Evolutionary conservation across 2,113 vertebrate species (phyloP).

Genomic region (Takifugu flavidus): DNA sequence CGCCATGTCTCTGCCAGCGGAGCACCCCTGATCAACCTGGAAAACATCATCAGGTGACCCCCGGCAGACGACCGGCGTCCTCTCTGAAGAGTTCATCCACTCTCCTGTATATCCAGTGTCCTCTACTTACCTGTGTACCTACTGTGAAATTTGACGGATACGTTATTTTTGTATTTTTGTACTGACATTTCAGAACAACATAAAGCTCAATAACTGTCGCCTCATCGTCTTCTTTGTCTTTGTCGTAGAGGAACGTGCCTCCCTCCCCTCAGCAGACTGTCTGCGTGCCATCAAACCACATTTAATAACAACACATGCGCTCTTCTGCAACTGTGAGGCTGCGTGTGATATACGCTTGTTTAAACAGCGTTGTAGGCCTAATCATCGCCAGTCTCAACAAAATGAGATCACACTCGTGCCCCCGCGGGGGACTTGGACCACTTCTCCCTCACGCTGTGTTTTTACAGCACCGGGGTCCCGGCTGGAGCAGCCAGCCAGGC

Average conservation of each 20-base stretch:
- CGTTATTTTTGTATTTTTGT: slow-evolving; percentile 86
- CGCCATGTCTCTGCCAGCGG: slow-evolving; percentile 6
- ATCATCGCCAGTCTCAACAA: slow-evolving; percentile 14
- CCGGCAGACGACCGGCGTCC: too few species aligned
- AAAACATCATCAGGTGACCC: slow-evolving; percentile 1
- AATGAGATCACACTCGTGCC: slow-evolving; percentile 28
- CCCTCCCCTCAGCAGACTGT: not conserved
- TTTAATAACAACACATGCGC: not conserved
- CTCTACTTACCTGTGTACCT: slow-evolving; percentile 63
- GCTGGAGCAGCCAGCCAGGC: slow-evolving; percentile 9
- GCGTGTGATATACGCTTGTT: too few species aligned
- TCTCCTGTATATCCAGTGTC: slow-evolving; percentile 74
- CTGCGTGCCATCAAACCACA: not conserved
- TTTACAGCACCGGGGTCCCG: slow-evolving; percentile 7
- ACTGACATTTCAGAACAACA: slow-evolving; percentile 68
- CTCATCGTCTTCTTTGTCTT: slow-evolving; percentile 5
- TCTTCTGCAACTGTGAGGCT: too few species aligned
- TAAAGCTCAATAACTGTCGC: slow-evolving; percentile 62
- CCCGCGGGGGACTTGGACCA: slow-evolving; percentile 5
- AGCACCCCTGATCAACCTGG: slow-evolving; percentile 15
- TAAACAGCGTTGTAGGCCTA: slow-evolving; percentile 10
- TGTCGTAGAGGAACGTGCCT: too few species aligned
- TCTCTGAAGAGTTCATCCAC: too few species aligned
- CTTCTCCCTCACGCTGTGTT: slow-evolving; percentile 6
- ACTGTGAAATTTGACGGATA: slow-evolving; percentile 77